Evolutionary conservation across 2,113 vertebrate species (phyloP), one percentile per base, ranked within the genome.

Genomic region (Rhadina sibilatrix): DNA sequence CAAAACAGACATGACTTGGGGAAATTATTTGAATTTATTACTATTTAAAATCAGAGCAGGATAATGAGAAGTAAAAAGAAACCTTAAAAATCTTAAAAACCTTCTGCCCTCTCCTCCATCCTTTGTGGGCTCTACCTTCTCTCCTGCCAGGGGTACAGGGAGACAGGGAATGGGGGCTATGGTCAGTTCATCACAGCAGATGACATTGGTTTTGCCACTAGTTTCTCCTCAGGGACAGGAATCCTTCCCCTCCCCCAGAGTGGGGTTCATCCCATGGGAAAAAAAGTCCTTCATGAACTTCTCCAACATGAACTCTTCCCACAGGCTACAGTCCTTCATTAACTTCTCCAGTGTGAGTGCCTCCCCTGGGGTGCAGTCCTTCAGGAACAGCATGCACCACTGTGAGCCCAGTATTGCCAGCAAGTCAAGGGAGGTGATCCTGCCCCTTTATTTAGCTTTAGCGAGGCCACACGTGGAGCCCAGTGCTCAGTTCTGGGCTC

Each of bases 391-490:
- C 1, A 0, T 22, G 22, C 11, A 15, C 54, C 28, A 24, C 10
- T 28, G 20, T n/a, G 23, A 9, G 12, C 30, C 19, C 42, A n/a
- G 15, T 4, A 49, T 13, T n/a, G 30, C 35, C 35, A 75, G 24
- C 10, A 30, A 28, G 35, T 6, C 15, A 23, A 47, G 28, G 40
- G n/a, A 46, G 9, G 22, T 15, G n/a, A 54, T 40, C 35, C 30
- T 14, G 12, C 17, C 10, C 31, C 21, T 42, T 8, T 47, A 0
- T n/a, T 13, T 17, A 16, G 16, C 6, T 22, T 10, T 13, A 5
- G 17, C 1, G 2, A 56, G 9, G 9, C 25, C 52, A 50, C 44
- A 31, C 0, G 0, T 25, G 30, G 35, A 66, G 14, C 37, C 9
- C 10, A 35, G 17, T 37, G 71, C 2, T 17, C 25, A 17, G 6